A percentile compares a stretch with the other conserved stretches of the same genome.
Conservation (phyloP, 2,797 vertebrate species). For the Sebastes alutus region DNA sequence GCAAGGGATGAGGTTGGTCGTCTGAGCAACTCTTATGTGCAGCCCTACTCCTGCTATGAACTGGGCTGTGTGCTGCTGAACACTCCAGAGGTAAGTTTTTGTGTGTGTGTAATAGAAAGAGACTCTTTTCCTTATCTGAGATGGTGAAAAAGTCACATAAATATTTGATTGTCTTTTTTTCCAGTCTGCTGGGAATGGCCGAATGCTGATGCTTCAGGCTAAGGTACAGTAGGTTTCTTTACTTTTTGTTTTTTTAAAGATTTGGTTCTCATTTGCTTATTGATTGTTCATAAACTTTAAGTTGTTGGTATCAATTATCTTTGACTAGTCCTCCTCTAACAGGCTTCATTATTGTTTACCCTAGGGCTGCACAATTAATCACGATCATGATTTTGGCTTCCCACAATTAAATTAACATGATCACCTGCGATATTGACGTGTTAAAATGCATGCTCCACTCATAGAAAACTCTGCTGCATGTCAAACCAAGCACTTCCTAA, state of each 20-base stretch:
- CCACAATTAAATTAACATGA: no score
- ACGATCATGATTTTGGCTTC: background rate
- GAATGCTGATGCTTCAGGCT: slow-evolving; percentile 92
- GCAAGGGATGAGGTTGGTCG: slow-evolving; percentile 90
- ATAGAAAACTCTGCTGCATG: background rate
- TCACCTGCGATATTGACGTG: no score
- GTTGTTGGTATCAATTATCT: background rate
- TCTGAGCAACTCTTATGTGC: slow-evolving; percentile 92
- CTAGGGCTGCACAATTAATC: background rate
- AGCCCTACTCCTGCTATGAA: slow-evolving; percentile 97
- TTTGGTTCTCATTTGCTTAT: background rate
- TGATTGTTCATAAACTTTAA: background rate
- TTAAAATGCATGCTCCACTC: no score
- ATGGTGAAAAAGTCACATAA: slow-evolving; percentile 15
- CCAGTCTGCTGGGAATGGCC: slow-evolving; percentile 91
- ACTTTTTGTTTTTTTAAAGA: background rate
- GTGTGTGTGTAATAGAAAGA: background rate
- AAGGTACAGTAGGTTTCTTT: slow-evolving; percentile 84
- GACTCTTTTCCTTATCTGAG: background rate
- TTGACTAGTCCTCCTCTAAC: background rate
- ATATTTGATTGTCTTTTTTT: slow-evolving; percentile 36
- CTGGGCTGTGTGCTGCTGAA: slow-evolving; percentile 93
- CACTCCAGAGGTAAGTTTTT: slow-evolving; percentile 86
- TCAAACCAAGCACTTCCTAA: background rate
- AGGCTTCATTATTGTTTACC: background rate